Percentiles rank a stretch among this genome's conserved stretches.
Evolutionary conservation across 2,797 vertebrate species (phyloP).

Genomic region (Rhynchonycteris naso): DNA sequence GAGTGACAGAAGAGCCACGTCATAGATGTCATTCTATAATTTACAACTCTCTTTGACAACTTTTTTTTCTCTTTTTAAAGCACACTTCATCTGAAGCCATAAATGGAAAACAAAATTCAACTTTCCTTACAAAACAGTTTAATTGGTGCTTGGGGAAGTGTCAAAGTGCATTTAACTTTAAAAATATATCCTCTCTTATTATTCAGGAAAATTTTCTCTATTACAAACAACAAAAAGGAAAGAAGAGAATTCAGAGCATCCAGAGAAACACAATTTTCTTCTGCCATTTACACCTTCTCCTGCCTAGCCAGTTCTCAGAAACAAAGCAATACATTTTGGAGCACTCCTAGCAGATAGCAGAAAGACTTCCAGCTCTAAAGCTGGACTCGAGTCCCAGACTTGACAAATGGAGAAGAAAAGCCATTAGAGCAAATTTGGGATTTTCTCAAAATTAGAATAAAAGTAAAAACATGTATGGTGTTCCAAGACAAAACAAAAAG

Average conservation of each 20-base stretch:
- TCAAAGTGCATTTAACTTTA: slow-evolving; percentile 31
- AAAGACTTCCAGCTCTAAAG: background rate
- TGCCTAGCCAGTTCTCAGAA: slow-evolving; percentile 13
- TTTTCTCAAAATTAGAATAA: slow-evolving; percentile 60
- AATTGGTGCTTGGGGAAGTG: slow-evolving; percentile 39
- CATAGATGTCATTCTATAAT: slow-evolving; percentile 65
- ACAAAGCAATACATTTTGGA: slow-evolving; percentile 24
- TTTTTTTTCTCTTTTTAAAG: slow-evolving; percentile 49
- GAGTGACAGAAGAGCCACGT: slow-evolving; percentile 54
- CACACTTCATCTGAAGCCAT: slow-evolving; percentile 60
- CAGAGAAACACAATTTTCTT: background rate
- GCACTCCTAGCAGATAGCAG: background rate
- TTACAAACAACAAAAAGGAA: background rate
- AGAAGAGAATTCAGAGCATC: background rate
- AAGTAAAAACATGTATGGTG: background rate
- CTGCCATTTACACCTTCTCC: background rate
- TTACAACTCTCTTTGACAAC: slow-evolving; percentile 69
- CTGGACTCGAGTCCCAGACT: background rate
- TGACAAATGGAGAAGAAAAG: background rate
- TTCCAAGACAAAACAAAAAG: background rate
- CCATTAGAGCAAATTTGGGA: background rate
- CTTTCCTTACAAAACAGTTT: background rate
- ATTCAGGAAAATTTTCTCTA: slow-evolving; percentile 2
- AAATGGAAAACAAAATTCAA: slow-evolving; percentile 55
- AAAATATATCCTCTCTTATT: slow-evolving; percentile 20